These are phyloP conservation scores for Ciconia nigra DNA, from an alignment of 2,797 vertebrate species.

Conservation along the genomic window DNA sequence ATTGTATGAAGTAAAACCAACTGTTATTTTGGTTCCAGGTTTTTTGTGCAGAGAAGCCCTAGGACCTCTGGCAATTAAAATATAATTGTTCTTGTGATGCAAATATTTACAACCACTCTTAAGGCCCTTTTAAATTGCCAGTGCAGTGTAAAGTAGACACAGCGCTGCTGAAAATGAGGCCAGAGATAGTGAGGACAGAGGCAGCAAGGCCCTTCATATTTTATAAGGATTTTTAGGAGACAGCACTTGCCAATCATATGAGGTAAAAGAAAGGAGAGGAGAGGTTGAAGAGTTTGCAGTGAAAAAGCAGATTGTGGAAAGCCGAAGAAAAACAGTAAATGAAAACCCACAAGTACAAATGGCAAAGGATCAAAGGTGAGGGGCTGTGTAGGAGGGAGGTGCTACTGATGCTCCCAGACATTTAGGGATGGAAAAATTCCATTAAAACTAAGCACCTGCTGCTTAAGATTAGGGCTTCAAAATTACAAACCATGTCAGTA, in stretches of 20 bases:
- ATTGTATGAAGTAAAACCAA: conserved; percentile 2
- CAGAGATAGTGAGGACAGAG: neutral
- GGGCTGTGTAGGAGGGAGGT: conserved; percentile 54
- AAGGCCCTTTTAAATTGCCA: neutral
- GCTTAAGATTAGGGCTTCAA: conserved; percentile 9
- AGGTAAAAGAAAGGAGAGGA: conserved; percentile 14
- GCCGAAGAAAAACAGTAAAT: conserved; percentile 40
- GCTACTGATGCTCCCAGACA: conserved; percentile 50
- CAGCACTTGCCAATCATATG: neutral
- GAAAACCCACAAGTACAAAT: conserved; percentile 64
- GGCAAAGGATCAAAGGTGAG: conserved; percentile 65
- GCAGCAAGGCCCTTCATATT: neutral
- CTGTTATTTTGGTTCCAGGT: neutral
- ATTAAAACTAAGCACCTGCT: conserved; percentile 61
- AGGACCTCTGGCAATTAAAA: neutral
- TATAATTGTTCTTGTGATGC: neutral
- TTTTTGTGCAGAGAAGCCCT: neutral
- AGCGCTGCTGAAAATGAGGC: neutral
- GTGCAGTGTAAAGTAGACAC: neutral
- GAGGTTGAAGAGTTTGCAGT: neutral
- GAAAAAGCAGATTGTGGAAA: conserved; percentile 49
- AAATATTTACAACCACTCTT: neutral
- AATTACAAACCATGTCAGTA: conserved; percentile 19
- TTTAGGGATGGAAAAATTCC: conserved; percentile 28
- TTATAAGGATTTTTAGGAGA: neutral